Evolutionary conservation across 2,113 vertebrate genomes (phyloP).

Genomic region (Oncorhynchus nerka): DNA sequence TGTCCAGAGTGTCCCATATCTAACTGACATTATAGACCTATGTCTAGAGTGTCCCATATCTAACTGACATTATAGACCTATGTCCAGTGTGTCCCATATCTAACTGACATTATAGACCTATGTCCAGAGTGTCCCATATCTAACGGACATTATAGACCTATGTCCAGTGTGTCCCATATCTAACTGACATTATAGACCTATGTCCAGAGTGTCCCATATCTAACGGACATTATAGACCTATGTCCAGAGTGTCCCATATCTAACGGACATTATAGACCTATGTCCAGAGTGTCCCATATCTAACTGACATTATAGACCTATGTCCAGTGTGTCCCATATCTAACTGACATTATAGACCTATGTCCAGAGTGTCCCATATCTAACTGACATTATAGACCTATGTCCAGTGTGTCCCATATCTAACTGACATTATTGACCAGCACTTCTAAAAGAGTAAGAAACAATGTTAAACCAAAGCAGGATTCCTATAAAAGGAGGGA

Average conservation of each 20-base stretch:
- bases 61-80: not conserved
- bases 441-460: not conserved
- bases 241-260: not conserved
- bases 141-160: not conserved
- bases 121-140: not conserved
- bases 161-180: too few relatives aligned
- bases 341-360: too few relatives aligned
- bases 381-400: too few relatives aligned
- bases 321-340: too few relatives aligned
- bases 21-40: not conserved
- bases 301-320: too few relatives aligned
- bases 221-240: not conserved
- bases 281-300: too few relatives aligned
- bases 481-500: slow-evolving; percentile 86
- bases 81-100: not conserved
- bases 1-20: too few relatives aligned
- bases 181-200: not conserved
- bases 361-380: too few relatives aligned
- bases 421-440: not conserved
- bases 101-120: not conserved
- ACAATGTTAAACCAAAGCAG: slow-evolving; percentile 63
- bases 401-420: too few relatives aligned
- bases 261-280: not conserved
- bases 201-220: not conserved
- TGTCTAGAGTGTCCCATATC: not conserved